Percentiles rank a stretch among this genome's conserved stretches.
Evolutionary conservation across 2,888 invertebrate genomes (phyloP).

Genomic region (Drosophila borborema): DNA sequence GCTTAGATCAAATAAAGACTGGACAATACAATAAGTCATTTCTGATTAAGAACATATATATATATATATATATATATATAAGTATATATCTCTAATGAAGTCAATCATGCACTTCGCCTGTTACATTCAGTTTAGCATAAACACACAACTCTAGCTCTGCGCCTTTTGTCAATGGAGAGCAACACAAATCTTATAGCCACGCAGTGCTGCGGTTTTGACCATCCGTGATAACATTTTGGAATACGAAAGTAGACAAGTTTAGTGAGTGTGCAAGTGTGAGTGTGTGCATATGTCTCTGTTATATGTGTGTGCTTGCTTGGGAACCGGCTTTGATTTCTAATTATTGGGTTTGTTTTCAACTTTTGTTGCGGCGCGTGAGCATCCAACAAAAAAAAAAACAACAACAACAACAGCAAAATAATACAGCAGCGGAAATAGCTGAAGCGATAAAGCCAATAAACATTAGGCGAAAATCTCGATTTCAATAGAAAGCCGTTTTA

Average conservation of each 20-base stretch:
- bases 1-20: background rate
- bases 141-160: background rate
- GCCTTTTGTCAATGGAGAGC: background rate
- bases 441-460: constrained; percentile 73
- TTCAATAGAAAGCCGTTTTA: constrained; percentile 65
- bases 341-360: constrained; percentile 67
- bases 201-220: constrained; percentile 53
- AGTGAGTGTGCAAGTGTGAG: constrained; percentile 12
- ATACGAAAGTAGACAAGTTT: constrained; percentile 79
- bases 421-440: constrained; percentile 72
- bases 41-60: background rate
- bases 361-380: constrained; percentile 57
- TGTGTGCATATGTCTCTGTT: constrained; percentile 4
- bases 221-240: constrained; percentile 74
- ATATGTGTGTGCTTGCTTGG: constrained; percentile 30
- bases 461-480: constrained; percentile 49
- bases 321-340: constrained; percentile 80
- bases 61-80: background rate
- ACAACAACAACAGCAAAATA: background rate
- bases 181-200: constrained; percentile 34
- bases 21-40: background rate
- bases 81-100: background rate
- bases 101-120: background rate
- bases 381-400: constrained; percentile 15
- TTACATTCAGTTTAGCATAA: background rate